A percentile compares a stretch with the other conserved stretches of the same genome.
phyloP scores from a whole-genome alignment of 2,888 invertebrate species.

The Xestoiulus laeticollis region DNA sequence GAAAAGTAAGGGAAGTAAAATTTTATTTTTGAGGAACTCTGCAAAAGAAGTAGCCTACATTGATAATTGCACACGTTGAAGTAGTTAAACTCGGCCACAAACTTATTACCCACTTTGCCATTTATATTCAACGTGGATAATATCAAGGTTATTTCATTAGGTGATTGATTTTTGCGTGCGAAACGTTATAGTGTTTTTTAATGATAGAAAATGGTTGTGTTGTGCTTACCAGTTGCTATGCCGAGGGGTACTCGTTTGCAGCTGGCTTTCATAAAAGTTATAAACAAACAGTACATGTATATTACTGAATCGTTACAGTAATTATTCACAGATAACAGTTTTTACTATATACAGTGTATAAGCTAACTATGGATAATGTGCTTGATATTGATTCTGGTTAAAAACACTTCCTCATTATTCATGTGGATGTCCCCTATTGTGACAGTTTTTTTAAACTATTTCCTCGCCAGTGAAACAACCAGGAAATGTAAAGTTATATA shows the following conservation, averaged over 20 bases:
- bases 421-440: neutral
- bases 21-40: no score
- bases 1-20: no score
- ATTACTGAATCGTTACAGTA: neutral
- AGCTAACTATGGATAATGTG: neutral
- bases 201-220: neutral
- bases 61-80: no score
- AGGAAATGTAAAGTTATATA: neutral
- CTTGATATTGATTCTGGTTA: neutral
- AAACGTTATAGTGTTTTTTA: neutral
- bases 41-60: no score
- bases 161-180: neutral
- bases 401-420: neutral
- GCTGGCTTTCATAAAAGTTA: neutral
- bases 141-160: neutral
- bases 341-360: no score
- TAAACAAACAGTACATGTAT: neutral
- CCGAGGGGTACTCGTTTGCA: neutral
- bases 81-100: no score
- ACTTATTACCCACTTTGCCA: neutral
- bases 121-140: neutral
- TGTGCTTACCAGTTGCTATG: neutral
- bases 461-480: neutral
- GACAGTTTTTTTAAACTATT: neutral
- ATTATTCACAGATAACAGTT: neutral